A percentile compares a stretch with the other conserved stretches of the same genome.
Conservation (phyloP, 1,140 invertebrate species). For the Zophobas atratus region DNA sequence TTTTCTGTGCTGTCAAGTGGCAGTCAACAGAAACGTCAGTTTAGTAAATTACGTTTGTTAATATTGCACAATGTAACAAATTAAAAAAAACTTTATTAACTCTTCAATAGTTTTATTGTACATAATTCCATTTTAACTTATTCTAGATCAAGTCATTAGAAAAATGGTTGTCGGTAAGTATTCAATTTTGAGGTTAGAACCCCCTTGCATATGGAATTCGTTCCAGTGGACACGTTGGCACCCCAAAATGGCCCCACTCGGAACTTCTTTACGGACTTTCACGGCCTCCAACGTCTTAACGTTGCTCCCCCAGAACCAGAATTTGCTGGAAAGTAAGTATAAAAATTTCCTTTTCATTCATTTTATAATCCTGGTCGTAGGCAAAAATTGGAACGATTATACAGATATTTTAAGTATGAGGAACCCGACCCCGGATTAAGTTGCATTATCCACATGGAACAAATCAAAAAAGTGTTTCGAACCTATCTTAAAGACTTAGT, state of each 20-base stretch:
- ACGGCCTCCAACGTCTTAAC: constrained; percentile 52
- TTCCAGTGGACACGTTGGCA: neutral
- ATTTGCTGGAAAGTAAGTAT: constrained; percentile 50
- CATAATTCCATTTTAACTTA: no score
- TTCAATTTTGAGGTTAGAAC: constrained; percentile 17
- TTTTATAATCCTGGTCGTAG: constrained; percentile 48
- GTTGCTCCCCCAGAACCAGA: constrained; percentile 27
- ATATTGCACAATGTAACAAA: neutral
- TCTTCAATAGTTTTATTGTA: neutral
- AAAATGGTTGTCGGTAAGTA: constrained; percentile 29
- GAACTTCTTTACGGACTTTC: constrained; percentile 57
- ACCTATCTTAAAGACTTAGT: constrained; percentile 47
- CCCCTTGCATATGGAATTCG: neutral
- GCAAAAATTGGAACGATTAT: constrained; percentile 53
- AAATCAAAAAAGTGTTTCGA: constrained; percentile 14
- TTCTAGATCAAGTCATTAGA: neutral
- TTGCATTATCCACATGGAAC: constrained; percentile 54
- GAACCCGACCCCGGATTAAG: constrained; percentile 32
- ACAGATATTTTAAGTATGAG: constrained; percentile 54
- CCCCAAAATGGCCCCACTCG: neutral
- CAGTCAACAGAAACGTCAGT: no score
- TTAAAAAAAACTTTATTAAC: neutral
- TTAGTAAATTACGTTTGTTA: no score
- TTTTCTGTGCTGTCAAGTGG: neutral
- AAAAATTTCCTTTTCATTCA: neutral